A percentile compares a stretch with the other conserved stretches of the same genome.
Conservation (phyloP, 2,888 invertebrate genomes). For the Eugnorisma glareosa region DNA sequence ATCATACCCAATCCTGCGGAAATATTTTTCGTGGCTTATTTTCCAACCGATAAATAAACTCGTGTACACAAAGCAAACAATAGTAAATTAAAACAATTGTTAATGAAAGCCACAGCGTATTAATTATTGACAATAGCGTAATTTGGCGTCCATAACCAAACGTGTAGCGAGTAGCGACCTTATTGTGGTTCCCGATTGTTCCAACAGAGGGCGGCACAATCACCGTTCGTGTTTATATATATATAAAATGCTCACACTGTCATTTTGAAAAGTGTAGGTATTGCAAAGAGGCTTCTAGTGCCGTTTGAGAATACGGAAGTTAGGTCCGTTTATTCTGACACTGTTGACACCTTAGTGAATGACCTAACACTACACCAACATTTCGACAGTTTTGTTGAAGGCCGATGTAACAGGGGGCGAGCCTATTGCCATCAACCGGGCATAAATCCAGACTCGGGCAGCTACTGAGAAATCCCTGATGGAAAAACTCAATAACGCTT, state of each 20-base stretch:
- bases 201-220: constrained; percentile 54
- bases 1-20: no score
- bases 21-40: not conserved
- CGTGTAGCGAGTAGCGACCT: constrained; percentile 45
- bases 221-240: constrained; percentile 38
- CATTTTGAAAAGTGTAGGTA: no score
- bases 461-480: not conserved
- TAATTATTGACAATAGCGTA: constrained; percentile 51
- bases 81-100: constrained; percentile 44
- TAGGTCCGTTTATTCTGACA: not conserved
- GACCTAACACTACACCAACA: not conserved
- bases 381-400: not conserved
- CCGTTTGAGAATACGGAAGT: not conserved
- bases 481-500: no score
- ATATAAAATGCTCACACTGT: not conserved
- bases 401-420: not conserved
- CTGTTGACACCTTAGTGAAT: not conserved
- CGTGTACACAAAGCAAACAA: constrained; percentile 14
- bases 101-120: constrained; percentile 39
- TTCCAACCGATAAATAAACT: not conserved
- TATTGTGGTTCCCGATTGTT: constrained; percentile 63
- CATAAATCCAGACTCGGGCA: not conserved
- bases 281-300: not conserved
- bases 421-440: not conserved
- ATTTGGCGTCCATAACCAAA: constrained; percentile 53